Conservation (phyloP, 2,113 vertebrate genomes). For the Apeltes quadracus region DNA sequence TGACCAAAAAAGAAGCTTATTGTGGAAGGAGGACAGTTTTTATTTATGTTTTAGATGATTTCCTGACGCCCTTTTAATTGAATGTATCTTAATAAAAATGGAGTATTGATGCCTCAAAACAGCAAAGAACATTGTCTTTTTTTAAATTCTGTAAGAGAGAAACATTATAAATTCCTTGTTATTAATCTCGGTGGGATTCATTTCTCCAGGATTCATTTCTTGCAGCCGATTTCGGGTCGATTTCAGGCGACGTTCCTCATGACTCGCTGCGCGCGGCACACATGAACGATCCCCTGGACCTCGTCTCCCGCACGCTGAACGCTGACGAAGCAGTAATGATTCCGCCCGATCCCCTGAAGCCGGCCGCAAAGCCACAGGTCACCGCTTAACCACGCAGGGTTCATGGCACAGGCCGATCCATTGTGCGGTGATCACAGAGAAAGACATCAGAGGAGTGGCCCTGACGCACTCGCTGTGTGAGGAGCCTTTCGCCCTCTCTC, state of each 20-base stretch:
- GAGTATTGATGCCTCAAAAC: neutral
- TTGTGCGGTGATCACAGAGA: conserved; percentile 82
- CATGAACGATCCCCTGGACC: conserved; percentile 53
- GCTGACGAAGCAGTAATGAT: conserved; percentile 81
- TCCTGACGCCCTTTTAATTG: neutral
- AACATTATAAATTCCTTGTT: neutral
- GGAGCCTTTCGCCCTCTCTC: conserved; percentile 88
- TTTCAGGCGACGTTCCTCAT: conserved; percentile 26
- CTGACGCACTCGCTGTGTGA: conserved; percentile 91
- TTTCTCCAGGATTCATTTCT: conserved; percentile 7
- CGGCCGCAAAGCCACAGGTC: conserved; percentile 71
- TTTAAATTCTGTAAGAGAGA: neutral
- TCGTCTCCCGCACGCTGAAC: conserved; percentile 67
- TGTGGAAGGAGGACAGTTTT: conserved; percentile 14
- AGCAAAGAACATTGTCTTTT: neutral
- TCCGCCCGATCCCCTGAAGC: conserved; percentile 64
- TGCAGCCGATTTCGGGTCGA: neutral
- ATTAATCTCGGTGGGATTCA: neutral
- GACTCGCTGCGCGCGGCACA: conserved; percentile 40
- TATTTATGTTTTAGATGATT: neutral
- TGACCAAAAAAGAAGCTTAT: conserved; percentile 31
- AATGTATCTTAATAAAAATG: neutral
- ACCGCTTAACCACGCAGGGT: conserved; percentile 76
- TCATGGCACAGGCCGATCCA: conserved; percentile 77
- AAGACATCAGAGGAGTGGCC: conserved; percentile 90